Conservation (phyloP, 2,113 vertebrate species). For the Oncorhynchus keta region DNA sequence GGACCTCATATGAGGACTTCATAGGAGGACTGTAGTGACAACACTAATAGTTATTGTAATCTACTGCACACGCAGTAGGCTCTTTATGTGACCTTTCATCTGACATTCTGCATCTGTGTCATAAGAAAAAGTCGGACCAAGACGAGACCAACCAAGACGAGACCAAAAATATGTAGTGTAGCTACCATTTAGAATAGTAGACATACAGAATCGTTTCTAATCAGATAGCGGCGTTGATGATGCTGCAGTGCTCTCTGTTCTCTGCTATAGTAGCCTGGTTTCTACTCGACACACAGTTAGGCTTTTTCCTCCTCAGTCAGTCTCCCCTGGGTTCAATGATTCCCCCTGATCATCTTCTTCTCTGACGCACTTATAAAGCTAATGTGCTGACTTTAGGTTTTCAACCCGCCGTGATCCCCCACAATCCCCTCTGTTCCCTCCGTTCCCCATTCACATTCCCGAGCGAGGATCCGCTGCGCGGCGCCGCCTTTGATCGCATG, state of each 20-base stretch:
- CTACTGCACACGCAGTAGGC: too few relatives aligned
- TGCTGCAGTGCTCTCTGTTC: constrained; percentile 31
- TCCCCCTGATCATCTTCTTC: constrained; percentile 49
- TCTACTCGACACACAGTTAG: constrained; percentile 49
- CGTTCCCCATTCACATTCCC: constrained; percentile 61
- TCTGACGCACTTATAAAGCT: constrained; percentile 75
- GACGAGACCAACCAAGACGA: too few relatives aligned
- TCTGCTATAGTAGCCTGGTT: constrained; percentile 64
- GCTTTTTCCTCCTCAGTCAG: constrained; percentile 9
- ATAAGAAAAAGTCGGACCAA: too few relatives aligned
- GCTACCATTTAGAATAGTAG: too few relatives aligned
- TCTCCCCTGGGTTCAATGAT: constrained; percentile 66
- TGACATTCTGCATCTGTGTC: too few relatives aligned
- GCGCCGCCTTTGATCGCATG: constrained; percentile 66
- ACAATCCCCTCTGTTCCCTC: constrained; percentile 73
- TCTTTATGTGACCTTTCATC: too few relatives aligned
- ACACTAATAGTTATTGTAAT: too few relatives aligned
- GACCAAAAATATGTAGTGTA: too few relatives aligned
- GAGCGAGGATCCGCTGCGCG: constrained; percentile 62
- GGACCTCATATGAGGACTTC: too few relatives aligned
- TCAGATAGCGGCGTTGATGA: constrained; percentile 56
- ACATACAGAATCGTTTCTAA: constrained; percentile 30
- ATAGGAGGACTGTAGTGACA: too few relatives aligned
- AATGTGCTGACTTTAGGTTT: constrained; percentile 78
- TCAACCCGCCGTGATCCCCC: constrained; percentile 73